Base-by-base conservation (phyloP, 2,888 invertebrate species). In the Venustoraphidia nigricollis region DNA sequence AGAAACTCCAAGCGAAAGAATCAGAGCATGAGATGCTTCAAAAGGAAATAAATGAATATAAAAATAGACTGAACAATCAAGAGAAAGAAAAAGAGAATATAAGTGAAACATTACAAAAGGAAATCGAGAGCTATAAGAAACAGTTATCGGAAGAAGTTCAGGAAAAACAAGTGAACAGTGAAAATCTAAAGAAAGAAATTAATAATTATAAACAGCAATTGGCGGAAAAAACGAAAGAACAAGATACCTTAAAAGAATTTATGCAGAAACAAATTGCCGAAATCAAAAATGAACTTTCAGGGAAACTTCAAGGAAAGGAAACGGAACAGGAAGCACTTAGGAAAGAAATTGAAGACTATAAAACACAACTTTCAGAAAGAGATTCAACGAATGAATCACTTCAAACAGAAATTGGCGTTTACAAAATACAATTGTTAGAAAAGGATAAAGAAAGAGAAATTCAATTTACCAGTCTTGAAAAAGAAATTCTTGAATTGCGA, bases 141-240 rank as follows among this genome's bases (percentile, higher is more conserved):
- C 27, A 27, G 27, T 6, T 27, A 27, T 27, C 27, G 27, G 27
- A 27, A 27, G 6, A 5, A 27, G 27, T 27, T 27, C 27, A 27
- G 27, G 5, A 27, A 27, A 27, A 27, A 27, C 27, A 27, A 27
- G 27, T 27, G 6, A 27, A 27, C 6, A 6, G 27, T 6, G 27
- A 27, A 27, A 27, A 27, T 27, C 27, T 27, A 6, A 39, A 46
- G 10, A 47, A 53, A 11, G 45, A 52, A 44, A 43, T 49, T 44
- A 41, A 44, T 8, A 47, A 50, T 48, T 49, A 55, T 9, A 51
- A 50, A 41, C 17, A 14, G 11, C 51, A 72, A 61, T 64, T 72
- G 27, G 72, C 71, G 17, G 71, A 73, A 60, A 59, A 72, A 34
- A 71, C 69, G 64, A 70, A 69, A 70, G 72, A 72, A 63, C 40